Evolutionary conservation across 2,888 invertebrate genomes (phyloP), one percentile per base, ranked within the genome.

Genomic region (Cremastinae sp.): DNA sequence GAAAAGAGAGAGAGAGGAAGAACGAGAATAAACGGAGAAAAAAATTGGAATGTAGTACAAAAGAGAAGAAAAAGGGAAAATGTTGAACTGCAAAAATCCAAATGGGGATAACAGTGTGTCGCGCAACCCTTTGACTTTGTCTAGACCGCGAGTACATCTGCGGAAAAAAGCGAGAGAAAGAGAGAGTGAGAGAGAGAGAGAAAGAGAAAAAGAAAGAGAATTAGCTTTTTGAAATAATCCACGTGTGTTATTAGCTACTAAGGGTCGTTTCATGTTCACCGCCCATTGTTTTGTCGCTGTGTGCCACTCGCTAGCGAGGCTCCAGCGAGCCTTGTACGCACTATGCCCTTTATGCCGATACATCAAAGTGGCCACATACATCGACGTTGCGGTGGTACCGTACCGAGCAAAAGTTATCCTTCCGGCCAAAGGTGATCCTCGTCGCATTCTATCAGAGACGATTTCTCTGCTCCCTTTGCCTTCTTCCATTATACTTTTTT

Each of bases 261-360:
- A 87, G 89, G 88, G 87, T 86, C 85, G 88, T 89, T 89, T 89
- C 87, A 89, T 88, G 87, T 88, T 86, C 84, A 82, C 84, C 85
- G 85, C 85, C 85, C 83, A 87, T 89, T 88, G 87, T 89, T 89
- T 87, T 84, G 72, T 53, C 81, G 81, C 80, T 22, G 43, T 43
- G 51, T 22, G 14, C 59, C 51, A 28, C 61, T 61, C 70, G 49
- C 61, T 18, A 53, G 9, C 81, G 73, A 39, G 35, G 35, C 58
- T 68, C 68, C 22, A 2, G 43, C 35, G 4, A 51, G 18, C 39
- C 53, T 43, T 41, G 41, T n/a, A 20, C 43, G 5, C 9, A 14
- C 39, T 61, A n/a, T 41, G 51, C 84, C 85, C 82, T 88, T 88
- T 86, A 86, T 85, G 84, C 80, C 85, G 81, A 86, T 86, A 88